Base-by-base conservation (phyloP, 1,140 invertebrate genomes). In the Leptinotarsa defecta region DNA sequence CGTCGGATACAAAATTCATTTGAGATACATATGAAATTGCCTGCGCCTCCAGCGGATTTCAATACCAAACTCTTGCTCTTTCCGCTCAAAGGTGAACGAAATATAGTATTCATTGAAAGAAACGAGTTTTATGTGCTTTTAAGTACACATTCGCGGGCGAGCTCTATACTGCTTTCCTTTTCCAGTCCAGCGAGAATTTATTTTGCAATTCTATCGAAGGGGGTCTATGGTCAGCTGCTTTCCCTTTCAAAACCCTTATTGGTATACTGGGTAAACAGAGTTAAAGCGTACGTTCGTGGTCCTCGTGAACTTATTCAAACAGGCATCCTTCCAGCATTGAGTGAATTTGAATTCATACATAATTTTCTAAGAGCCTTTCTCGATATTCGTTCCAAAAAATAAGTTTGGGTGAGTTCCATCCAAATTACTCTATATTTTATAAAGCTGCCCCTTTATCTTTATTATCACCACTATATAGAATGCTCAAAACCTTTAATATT, bases 191-290 rank as follows among this genome's bases (percentile, higher is more conserved):
- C 17, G 70, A 68, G 79, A 78, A 79, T 80, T 78, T 77, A 80
- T 81, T 82, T 81, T 80, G 80, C 81, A 80, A 81, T 82, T 82
- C 78, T 74, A 74, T 68, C 65, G 77, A 77, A 75, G 74, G 24
- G 27, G 64, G n/a, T 27, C 49, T 24, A 74, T 79, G 81, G 82
- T 81, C 78, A 81, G 79, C 79, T 78, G 75, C 76, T 71, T 76
- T 76, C 80, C 76, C 80, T 79, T 69, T 76, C 65, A 80, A 75
- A 76, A 74, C 81, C 82, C 83, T 83, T 81, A 83, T 84, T 84
- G 81, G 81, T 83, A 83, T 84, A 84, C 83, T 83, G 83, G 79
- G 83, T 84, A 84, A 84, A 84, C 79, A 84, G 72, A 73, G 63
- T 80, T 81, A 49, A 71, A 71, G 13, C 27, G 68, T 75, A 71